These are phyloP conservation scores for Panthera tigris DNA, from an alignment of 2,113 vertebrate species.

Conservation along the genomic window DNA sequence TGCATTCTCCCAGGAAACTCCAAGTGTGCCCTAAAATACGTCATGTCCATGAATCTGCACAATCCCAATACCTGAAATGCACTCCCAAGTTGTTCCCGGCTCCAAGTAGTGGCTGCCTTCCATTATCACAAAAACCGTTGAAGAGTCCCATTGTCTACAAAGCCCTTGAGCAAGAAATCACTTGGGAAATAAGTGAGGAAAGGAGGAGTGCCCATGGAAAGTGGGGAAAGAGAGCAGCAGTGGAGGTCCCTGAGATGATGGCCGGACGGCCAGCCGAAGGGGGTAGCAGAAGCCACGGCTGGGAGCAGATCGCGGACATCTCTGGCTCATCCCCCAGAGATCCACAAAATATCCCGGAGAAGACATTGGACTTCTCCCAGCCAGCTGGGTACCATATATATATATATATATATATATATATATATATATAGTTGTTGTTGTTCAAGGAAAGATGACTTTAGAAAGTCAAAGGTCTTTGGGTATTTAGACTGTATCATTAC, in stretches of 20 bases:
- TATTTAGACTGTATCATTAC: not conserved
- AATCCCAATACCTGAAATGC: not conserved
- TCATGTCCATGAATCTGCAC: not conserved
- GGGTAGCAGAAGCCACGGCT: accelerated
- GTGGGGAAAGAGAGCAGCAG: not conserved
- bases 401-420: no score
- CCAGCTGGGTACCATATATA: not conserved
- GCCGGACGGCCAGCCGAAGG: not conserved
- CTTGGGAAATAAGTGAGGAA: not conserved
- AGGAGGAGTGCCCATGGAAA: not conserved
- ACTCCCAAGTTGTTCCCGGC: not conserved
- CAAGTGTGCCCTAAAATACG: not conserved
- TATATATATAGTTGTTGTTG: not conserved
- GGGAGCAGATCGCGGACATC: accelerated
- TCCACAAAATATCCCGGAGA: not conserved
- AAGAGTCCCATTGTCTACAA: not conserved
- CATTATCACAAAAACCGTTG: not conserved
- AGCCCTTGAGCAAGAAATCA: not conserved
- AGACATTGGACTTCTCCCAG: not conserved
- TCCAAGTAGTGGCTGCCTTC: not conserved
- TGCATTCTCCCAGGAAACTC: not conserved
- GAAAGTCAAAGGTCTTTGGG: not conserved
- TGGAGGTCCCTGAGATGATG: not conserved
- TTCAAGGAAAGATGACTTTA: not conserved
- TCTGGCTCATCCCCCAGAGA: not conserved